Evolutionary conservation across 2,113 vertebrate species (phyloP), one percentile per base, ranked within the genome.

Genomic region (Phalacrocorax pelagicus): DNA sequence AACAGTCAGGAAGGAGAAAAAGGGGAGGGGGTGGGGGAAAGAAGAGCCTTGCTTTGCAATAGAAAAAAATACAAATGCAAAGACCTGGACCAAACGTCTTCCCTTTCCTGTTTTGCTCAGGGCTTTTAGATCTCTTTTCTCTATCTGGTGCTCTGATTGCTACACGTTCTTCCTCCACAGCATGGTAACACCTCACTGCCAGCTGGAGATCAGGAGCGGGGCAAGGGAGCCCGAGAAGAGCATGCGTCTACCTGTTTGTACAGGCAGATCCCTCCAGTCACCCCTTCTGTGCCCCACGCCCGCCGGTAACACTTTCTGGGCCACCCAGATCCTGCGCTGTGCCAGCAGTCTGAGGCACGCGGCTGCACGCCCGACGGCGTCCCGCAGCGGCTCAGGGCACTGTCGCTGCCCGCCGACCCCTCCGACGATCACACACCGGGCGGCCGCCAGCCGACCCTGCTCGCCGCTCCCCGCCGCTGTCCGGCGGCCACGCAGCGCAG

Each of bases 81-180:
- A 86, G 55, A 40, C 59, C 72, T 70, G 47, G 57, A 66, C 85
- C 90, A 52, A 72, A 84, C 4, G 16, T 65, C 71, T 86, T 96
- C 88, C 87, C 57, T 58, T 92, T 93, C 90, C 86, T 96, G 90
- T 90, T 95, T 91, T 89, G 90, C 36, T 62, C 74, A 16, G 74
- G 40, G 86, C 52, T 81, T 71, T 44, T 15, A 16, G 40, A 75
- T n/a, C 44, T 12, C 8, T 9, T n/a, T 71, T 61, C 70, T n/a
- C 47, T 30, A 14, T 11, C n/a, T 40, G 46, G 8, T 4, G 40
- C n/a, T 49, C 29, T 8, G 26, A 15, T 20, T 5, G 63, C 52
- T 49, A 8, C 42, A 14, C 12, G 2, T 44, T 57, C 30, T 52
- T 65, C 52, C n/a, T 3, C n/a, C 57, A 4, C 17, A 21, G 30